Conservation (phyloP, 2,797 vertebrate genomes). For the Pteropus rufus region DNA sequence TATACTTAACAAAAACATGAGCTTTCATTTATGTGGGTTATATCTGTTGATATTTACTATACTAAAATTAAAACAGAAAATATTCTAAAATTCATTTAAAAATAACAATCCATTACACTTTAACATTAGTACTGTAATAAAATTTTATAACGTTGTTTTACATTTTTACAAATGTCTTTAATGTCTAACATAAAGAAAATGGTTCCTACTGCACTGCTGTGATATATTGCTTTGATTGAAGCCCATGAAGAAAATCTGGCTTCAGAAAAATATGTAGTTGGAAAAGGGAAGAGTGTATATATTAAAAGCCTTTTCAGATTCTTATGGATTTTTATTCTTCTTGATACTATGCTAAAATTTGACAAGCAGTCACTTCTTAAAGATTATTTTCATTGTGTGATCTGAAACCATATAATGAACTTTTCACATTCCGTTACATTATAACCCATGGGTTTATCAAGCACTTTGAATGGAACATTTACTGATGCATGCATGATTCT, state of each 20-base stretch:
- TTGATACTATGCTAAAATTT: background rate
- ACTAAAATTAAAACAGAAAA: background rate
- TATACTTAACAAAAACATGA: background rate
- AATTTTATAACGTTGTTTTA: background rate
- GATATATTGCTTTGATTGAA: background rate
- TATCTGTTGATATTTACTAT: background rate
- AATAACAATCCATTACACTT: background rate
- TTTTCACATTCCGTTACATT: background rate
- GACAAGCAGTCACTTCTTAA: background rate
- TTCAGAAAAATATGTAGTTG: background rate
- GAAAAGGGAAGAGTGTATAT: background rate
- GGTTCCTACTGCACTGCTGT: background rate
- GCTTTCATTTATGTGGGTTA: background rate
- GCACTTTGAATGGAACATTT: background rate
- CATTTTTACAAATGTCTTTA: background rate
- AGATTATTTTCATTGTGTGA: background rate
- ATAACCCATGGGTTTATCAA: background rate
- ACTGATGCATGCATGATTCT: background rate
- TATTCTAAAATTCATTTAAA: background rate
- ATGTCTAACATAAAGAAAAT: background rate
- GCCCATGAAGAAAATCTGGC: background rate
- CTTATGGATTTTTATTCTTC: background rate
- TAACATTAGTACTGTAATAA: background rate
- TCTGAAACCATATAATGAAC: background rate
- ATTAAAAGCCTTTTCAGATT: background rate